Conservation (phyloP, 2,888 invertebrate species). For the Melitaea athalia region DNA sequence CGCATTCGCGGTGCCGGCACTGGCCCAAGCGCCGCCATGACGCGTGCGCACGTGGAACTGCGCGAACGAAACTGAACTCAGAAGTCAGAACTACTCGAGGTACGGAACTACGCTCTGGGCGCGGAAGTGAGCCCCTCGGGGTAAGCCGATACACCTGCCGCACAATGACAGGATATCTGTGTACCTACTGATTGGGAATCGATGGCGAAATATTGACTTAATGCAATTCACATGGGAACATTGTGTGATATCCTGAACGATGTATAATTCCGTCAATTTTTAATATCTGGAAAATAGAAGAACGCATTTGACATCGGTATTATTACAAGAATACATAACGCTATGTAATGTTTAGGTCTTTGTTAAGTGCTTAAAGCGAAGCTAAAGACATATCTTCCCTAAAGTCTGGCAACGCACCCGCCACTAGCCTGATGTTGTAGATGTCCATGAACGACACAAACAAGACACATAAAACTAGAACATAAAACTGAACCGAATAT, state of each 20-base stretch:
- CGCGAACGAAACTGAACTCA: slow-evolving; percentile 44
- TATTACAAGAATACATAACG: too few relatives aligned
- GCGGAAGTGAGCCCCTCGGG: slow-evolving; percentile 48
- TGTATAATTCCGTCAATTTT: neutral
- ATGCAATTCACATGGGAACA: slow-evolving; percentile 15
- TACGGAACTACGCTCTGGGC: slow-evolving; percentile 37
- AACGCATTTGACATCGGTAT: too few relatives aligned
- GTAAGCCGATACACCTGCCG: slow-evolving; percentile 59
- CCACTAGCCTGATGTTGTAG: too few relatives aligned
- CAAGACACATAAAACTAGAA: too few relatives aligned
- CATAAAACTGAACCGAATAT: too few relatives aligned
- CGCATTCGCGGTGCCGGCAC: slow-evolving; percentile 71
- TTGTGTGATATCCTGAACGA: neutral
- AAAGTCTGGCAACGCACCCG: too few relatives aligned
- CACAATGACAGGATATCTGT: slow-evolving; percentile 40
- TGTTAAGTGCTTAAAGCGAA: too few relatives aligned
- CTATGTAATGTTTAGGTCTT: too few relatives aligned
- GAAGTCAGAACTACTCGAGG: neutral
- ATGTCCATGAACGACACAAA: too few relatives aligned
- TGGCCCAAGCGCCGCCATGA: slow-evolving; percentile 56
- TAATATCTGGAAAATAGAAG: too few relatives aligned
- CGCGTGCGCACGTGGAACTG: slow-evolving; percentile 55
- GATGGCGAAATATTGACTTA: slow-evolving; percentile 20
- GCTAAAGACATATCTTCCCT: too few relatives aligned
- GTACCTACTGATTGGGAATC: slow-evolving; percentile 24